Base-by-base conservation (phyloP, 2,888 invertebrate species). In the Lagria hirta region DNA sequence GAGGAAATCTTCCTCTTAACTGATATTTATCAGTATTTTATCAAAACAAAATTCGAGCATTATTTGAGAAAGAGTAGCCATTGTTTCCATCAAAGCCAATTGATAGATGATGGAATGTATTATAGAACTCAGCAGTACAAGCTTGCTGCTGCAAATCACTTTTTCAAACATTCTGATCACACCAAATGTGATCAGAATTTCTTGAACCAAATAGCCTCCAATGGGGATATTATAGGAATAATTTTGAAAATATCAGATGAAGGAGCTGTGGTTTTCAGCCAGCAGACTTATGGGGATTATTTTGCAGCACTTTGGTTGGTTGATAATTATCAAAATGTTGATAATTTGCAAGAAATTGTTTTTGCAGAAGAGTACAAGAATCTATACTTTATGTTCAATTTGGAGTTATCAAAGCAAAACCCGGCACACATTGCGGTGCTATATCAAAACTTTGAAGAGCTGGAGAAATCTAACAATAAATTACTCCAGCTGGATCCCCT, bases 301-400 rank as follows among this genome's bases (percentile, higher is more conserved):
- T 38, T 38, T 11, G 38, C 38, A 4, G 38, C 38, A 4, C n/a
- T 38, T 13, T 38, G 38, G 38, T 30, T 29, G 12, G 30, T 15
- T 3, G 11, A 17, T 12, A 22, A 38, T 14, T 30, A 14, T 17
- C 8, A 30, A 5, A 30, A 29, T 16, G 28, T 23, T 7, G 8
- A 16, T 23, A 14, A 21, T 10, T 5, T 16, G 5, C 13, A 26
- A 10, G 14, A 16, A 3, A 30, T 38, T 6, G 2, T 38, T 1
- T n/a, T 10, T 3, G 8, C 10, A 6, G 38, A 38, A 5, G 30
- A 30, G 1, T 30, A 24, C 8, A 30, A 29, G 7, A 38, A 30
- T 11, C 16, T 30, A 10, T 14, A 30, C 10, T 30, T 38, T 12
- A 30, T 38, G 30, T 38, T 38, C 11, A 30, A 38, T 15, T 11